Evolutionary conservation across 2,797 vertebrate species (phyloP), one percentile per base, ranked within the genome.

Genomic region (Pipistrellus kuhlii): DNA sequence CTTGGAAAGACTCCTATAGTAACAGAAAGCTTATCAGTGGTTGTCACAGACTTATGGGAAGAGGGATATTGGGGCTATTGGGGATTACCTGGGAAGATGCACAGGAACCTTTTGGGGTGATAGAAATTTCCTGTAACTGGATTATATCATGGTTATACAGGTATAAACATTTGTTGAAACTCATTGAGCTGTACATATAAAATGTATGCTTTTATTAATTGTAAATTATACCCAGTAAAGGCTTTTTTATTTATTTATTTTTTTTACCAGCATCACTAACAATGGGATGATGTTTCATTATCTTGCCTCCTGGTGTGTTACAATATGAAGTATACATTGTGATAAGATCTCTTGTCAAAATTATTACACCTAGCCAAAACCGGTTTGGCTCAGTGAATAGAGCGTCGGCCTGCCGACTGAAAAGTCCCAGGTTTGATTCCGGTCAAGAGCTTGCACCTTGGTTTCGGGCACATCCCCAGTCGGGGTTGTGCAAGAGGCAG

Each of bases 181-280:
- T 53, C 30, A 55, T 5, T 35, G 35, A n/a, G 18, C 38, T 69
- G 1, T 46, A 82, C 6, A 35, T n/a, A 48, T 55, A 32, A 76
- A 77, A 57, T 48, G 44, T 64, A 32, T 20, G 6, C 44, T 72
- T 71, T 64, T 69, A 72, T 53, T 76, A 32, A 48, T 15, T 86
- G 3, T 35, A 95, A 85, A 72, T 46, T 81, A 68, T 6, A 55
- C 5, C 44, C 20, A 53, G 48, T 44, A 76, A 69, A 78, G 27
- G 27, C 27, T 1, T 4, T 6, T 21, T 53, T 27, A 1, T 2
- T 1, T 21, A 35, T 1, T 1, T 6, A 13, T 53, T 41, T 23
- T 14, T 57, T 14, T 23, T 38, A 92, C 30, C 9, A 88, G 20
- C 57, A 23, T 66, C 41, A 51, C 35, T 57, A 57, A 41, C 27